Base-by-base conservation (phyloP, 2,888 invertebrate genomes). In the Noctua janthe region DNA sequence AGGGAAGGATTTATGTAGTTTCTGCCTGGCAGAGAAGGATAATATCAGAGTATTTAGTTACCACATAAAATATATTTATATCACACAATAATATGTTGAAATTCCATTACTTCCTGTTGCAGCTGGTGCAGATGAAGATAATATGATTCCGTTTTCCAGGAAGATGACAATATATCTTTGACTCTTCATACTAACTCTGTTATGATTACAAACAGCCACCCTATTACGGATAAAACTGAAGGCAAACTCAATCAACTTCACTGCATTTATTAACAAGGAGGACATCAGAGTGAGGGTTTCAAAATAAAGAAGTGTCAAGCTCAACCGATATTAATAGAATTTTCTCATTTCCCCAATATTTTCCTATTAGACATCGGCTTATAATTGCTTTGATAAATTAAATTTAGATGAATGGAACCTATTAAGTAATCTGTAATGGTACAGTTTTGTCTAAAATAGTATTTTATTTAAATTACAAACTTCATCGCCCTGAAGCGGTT, bases 51-150 rank as follows among this genome's bases (percentile, higher is more conserved):
- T 39, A 20, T 47, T 47, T 81, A 43, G 29, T 39, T 39, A 23
- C 17, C 15, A 11, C 15, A 54, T 35, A 3, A 54, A 29, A 78
- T n/a, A n/a, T 64, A 73, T 81, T 70, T 69, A 29, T 47, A 71
- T 20, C 54, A 54, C 35, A 66, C 20, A 66, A 39, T 71, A 20
- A 51, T 43, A 10, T 72, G 23, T 29, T 64, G 39, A 59, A 66
- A 85, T 85, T 85, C 39, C 64, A 73, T 75, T 75, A 75, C 54
- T 80, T 85, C 74, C 83, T 85, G 81, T 81, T 70, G 13, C 56
- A 6, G 62, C 20, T 49, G 11, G 74, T 49, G 17, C 74, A 49
- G 54, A 71, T 74, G 62, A 39, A 59, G 47, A 67, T 74, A 47
- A 59, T 39, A 35, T 59, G n/a, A 80, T 15, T 64, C 11, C 17